Evolutionary conservation across 2,797 vertebrate species (phyloP).

Genomic region (Cichlasoma orientale): DNA sequence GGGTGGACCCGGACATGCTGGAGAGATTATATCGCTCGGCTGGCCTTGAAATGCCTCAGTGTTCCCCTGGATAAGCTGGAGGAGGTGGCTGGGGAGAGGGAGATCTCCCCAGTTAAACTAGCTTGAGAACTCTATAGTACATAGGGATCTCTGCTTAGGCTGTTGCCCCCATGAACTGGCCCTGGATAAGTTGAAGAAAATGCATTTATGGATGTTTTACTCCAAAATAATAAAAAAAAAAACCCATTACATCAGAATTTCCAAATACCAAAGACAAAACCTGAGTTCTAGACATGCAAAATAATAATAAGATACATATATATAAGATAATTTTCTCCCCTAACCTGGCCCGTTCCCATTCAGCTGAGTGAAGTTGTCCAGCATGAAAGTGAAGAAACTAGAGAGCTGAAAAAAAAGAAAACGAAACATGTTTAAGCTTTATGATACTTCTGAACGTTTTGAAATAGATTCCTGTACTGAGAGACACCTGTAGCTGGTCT

Average conservation of each 20-base stretch:
- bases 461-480: background rate
- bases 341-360: slow-evolving; percentile 84
- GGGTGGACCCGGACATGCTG: too few species aligned
- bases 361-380: slow-evolving; percentile 86
- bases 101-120: too few species aligned
- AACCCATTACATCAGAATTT: background rate
- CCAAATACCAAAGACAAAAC: background rate
- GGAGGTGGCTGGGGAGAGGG: too few species aligned
- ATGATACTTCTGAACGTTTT: background rate
- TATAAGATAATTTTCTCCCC: background rate
- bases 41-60: too few species aligned
- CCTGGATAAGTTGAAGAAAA: too few species aligned
- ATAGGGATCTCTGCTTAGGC: too few species aligned
- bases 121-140: too few species aligned
- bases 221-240: background rate
- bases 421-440: background rate
- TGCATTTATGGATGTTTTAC: background rate
- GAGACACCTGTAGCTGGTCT: slow-evolving; percentile 82
- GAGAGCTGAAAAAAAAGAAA: slow-evolving; percentile 83
- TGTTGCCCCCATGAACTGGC: too few species aligned
- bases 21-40: too few species aligned
- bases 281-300: background rate
- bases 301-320: background rate
- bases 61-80: too few species aligned
- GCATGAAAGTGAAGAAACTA: slow-evolving; percentile 94